Conservation (phyloP, 2,797 vertebrate genomes). For the Pygocentrus nattereri region DNA sequence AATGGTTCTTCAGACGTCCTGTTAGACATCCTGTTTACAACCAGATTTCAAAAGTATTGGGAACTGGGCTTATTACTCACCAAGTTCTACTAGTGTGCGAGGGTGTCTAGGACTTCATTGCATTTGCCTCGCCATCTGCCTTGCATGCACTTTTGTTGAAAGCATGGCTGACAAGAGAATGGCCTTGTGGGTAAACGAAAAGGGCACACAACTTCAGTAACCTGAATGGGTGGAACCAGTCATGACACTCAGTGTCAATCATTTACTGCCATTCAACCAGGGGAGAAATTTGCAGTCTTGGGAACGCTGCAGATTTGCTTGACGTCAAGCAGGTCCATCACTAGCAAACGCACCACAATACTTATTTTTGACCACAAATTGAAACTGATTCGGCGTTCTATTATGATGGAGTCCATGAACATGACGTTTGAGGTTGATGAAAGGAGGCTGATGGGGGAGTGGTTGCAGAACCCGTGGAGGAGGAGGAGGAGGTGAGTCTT, state of each 20-base stretch:
- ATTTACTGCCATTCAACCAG: constrained; percentile 75
- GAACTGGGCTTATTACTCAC: constrained; percentile 60
- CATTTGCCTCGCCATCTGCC: constrained; percentile 46
- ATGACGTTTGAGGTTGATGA: constrained; percentile 46
- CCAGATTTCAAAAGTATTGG: constrained; percentile 25
- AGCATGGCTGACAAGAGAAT: constrained; percentile 52
- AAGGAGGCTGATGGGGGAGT: constrained; percentile 39
- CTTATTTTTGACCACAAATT: not conserved
- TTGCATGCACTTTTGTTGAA: constrained; percentile 32
- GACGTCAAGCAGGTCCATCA: constrained; percentile 32
- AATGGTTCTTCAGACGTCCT: constrained; percentile 16
- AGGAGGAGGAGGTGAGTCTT: constrained; percentile 1
- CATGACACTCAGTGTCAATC: constrained; percentile 72
- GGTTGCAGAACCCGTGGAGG: constrained; percentile 29
- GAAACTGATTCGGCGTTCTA: constrained; percentile 38
- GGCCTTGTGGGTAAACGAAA: constrained; percentile 68
- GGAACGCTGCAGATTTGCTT: constrained; percentile 66
- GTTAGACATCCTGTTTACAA: constrained; percentile 21
- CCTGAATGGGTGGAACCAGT: constrained; percentile 62
- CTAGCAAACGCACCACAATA: constrained; percentile 13
- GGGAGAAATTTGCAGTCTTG: constrained; percentile 66
- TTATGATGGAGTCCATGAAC: constrained; percentile 33
- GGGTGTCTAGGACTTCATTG: constrained; percentile 19
- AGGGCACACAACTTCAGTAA: constrained; percentile 66
- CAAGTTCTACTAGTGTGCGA: constrained; percentile 48